phyloP scores from a whole-genome alignment of 1,140 invertebrate species.

The Hyles euphorbiae region DNA sequence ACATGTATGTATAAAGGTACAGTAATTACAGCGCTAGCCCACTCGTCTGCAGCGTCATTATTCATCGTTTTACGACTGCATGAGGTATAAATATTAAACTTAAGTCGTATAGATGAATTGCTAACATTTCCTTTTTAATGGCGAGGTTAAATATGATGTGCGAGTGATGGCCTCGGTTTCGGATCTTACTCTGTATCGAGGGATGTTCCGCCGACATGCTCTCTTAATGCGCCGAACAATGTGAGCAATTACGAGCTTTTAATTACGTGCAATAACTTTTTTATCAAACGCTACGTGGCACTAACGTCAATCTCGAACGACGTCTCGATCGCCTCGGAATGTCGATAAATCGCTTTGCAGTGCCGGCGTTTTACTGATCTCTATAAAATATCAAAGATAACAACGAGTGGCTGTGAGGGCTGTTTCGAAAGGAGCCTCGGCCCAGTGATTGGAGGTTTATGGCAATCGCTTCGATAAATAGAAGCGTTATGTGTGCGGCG shows the following conservation, averaged over 20 bases:
- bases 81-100: slow-evolving; percentile 73
- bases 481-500: slow-evolving; percentile 38
- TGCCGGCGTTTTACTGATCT: slow-evolving; percentile 70
- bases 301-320: slow-evolving; percentile 22
- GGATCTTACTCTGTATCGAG: slow-evolving; percentile 39
- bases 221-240: slow-evolving; percentile 38
- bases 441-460: slow-evolving; percentile 62
- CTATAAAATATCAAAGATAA: slow-evolving; percentile 74
- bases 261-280: slow-evolving; percentile 58
- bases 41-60: slow-evolving; percentile 71
- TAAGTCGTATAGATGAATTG: slow-evolving; percentile 71
- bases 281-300: slow-evolving; percentile 38
- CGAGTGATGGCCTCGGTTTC: slow-evolving; percentile 48
- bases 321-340: slow-evolving; percentile 35
- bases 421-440: slow-evolving; percentile 41
- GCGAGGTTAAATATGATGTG: slow-evolving; percentile 67
- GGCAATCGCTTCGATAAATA: slow-evolving; percentile 55
- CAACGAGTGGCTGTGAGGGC: slow-evolving; percentile 56
- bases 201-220: slow-evolving; percentile 42
- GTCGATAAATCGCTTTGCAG: slow-evolving; percentile 66
- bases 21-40: slow-evolving; percentile 70
- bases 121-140: slow-evolving; percentile 75
- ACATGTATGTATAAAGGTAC: slow-evolving; percentile 59
- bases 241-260: slow-evolving; percentile 45
- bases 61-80: slow-evolving; percentile 73